A percentile compares a stretch with the other conserved stretches of the same genome.
phyloP scores from a whole-genome alignment of 2,113 vertebrate genomes.

The Rhodinocichla rosea region DNA sequence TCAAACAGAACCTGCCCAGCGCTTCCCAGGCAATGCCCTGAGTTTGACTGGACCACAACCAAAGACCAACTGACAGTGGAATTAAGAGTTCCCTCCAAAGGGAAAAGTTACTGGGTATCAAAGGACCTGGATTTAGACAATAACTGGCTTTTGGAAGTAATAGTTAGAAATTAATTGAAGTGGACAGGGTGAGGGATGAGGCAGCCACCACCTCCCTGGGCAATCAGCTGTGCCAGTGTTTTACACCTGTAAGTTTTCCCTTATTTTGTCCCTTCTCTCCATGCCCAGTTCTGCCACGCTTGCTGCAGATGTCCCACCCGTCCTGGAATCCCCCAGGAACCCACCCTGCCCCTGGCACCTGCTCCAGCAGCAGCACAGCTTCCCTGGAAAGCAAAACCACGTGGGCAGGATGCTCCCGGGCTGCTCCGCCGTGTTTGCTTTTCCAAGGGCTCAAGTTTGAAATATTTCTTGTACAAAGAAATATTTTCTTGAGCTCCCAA shows the following conservation, averaged over 20 bases:
- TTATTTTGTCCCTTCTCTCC: background rate
- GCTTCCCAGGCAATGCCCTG: accelerated
- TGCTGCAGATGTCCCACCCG: background rate
- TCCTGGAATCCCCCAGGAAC: background rate
- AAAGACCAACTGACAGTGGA: background rate
- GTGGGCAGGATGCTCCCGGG: background rate
- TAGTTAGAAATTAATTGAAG: background rate
- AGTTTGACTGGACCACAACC: background rate
- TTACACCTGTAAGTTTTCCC: too few species aligned
- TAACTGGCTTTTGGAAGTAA: background rate
- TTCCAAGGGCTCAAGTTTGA: background rate
- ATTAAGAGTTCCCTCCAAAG: background rate
- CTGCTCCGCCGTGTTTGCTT: background rate
- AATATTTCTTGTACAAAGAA: background rate
- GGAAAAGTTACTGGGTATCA: background rate
- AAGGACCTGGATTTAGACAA: background rate
- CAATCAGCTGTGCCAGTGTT: background rate
- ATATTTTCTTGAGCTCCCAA: background rate
- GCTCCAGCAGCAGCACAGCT: background rate
- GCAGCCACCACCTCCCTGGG: background rate
- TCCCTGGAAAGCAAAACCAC: background rate
- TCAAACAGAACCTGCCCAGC: background rate
- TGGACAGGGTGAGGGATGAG: background rate
- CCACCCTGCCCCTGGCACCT: background rate
- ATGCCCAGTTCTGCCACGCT: background rate